A percentile compares a stretch with the other conserved stretches of the same genome.
These are phyloP conservation scores for Petrosia ficiformis DNA, from an alignment of 37 sponge, comb jelly and placozoan genomes.

Conservation along the genomic window DNA sequence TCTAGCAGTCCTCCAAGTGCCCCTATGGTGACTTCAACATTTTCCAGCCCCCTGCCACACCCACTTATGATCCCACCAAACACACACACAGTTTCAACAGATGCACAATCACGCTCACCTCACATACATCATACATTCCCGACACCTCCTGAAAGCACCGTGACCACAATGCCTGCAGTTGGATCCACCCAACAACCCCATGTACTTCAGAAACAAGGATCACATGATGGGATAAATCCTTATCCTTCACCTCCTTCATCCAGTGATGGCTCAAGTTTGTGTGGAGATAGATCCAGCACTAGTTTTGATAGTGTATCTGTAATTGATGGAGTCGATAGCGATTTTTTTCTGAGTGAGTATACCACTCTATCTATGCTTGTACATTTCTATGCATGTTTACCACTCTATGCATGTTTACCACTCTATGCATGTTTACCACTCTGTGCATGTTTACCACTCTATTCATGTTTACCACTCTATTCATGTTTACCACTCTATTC, in stretches of 20 bases:
- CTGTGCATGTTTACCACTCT: too few species aligned
- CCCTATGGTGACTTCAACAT: neutral
- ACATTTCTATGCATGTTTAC: too few species aligned
- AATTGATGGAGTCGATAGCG: constrained; percentile 11
- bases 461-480: too few species aligned
- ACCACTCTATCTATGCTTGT: too few species aligned
- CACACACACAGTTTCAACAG: neutral
- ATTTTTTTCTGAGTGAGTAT: too few species aligned
- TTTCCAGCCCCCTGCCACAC: neutral
- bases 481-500: too few species aligned
- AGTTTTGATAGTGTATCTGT: constrained; percentile 34
- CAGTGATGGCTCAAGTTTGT: constrained; percentile 59
- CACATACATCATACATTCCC: neutral
- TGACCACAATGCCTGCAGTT: neutral
- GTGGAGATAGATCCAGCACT: constrained; percentile 50
- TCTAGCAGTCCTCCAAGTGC: neutral
- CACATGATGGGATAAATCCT: neutral
- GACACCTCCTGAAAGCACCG: neutral
- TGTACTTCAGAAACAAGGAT: neutral
- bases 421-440: too few species aligned
- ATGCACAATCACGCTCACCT: neutral
- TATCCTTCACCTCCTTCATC: constrained; percentile 57
- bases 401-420: too few species aligned
- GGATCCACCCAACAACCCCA: neutral
- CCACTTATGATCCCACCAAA: neutral